Evolutionary conservation across 2,113 vertebrate species (phyloP).

Genomic region (Myotis brandtii): DNA sequence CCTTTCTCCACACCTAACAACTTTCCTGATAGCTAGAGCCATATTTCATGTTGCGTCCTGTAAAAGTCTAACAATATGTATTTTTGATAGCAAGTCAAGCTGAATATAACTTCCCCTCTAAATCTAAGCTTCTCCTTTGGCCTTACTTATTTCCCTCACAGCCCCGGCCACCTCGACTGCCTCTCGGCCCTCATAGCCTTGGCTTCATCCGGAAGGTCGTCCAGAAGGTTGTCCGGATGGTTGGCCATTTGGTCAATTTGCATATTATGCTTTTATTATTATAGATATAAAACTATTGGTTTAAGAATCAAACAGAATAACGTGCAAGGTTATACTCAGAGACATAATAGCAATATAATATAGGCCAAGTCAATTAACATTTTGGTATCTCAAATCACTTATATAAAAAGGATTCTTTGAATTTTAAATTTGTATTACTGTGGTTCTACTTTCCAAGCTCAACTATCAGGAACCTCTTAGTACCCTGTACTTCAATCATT

Average conservation of each 20-base stretch:
- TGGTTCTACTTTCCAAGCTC: constrained; percentile 18
- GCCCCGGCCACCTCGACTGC: too few species aligned
- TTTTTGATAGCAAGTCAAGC: not conserved
- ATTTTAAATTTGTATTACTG: not conserved
- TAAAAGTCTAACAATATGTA: not conserved
- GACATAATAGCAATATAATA: not conserved
- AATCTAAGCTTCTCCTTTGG: not conserved
- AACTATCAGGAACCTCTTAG: not conserved
- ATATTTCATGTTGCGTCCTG: not conserved
- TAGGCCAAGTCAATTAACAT: not conserved
- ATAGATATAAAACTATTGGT: not conserved
- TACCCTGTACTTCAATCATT: not conserved
- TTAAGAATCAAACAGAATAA: not conserved
- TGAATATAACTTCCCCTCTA: not conserved
- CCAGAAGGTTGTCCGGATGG: too few species aligned
- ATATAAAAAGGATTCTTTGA: not conserved
- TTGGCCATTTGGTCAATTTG: too few species aligned
- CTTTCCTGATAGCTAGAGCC: not conserved
- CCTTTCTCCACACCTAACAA: not conserved
- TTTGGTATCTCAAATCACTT: not conserved
- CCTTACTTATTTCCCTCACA: not conserved
- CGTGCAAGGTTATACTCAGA: not conserved
- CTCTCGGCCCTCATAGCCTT: too few species aligned
- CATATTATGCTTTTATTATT: too few species aligned
- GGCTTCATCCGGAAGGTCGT: too few species aligned